Base-by-base conservation (phyloP, 2,888 invertebrate genomes). In the Agrotis puta region DNA sequence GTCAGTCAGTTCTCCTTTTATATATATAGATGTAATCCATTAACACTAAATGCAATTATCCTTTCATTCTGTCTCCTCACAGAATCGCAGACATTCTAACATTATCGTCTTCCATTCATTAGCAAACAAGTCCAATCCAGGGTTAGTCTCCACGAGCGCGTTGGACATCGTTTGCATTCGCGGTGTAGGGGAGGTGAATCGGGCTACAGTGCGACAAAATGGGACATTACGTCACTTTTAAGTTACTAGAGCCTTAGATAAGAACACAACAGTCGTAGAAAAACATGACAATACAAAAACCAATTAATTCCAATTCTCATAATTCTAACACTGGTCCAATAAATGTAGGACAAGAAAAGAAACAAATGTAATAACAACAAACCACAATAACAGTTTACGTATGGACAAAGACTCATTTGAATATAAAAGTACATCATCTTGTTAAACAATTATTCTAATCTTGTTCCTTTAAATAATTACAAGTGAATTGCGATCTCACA, bases 321-420 rank as follows among this genome's bases (percentile, higher is more conserved):
- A 85, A 81, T 82, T 76, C 74, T 79, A 83, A 84, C 74, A 81
- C 85, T 76, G 16, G 81, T 88, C 81, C 75, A 87, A 87, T 86
- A 85, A 84, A 85, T 81, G 59, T 64, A 57, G 65, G 39, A 80
- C 79, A 75, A 75, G 54, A 69, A 69, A 79, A 74, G 54, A 67
- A 65, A 81, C 79, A 83, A 45, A 82, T 81, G 78, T 74, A 85
- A 84, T 78, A 84, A 84, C 77, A 81, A 87, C 87, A 87, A 77
- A 85, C 63, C 74, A 85, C 77, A 86, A 86, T 84, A 57, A 85
- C 84, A 76, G 87, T 87, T 87, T 85, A 85, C 83, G 79, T 84
- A 85, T 85, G 88, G 88, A 94, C 94, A 93, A 94, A 94, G 92
- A 64, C 89, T 93, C 83, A 94, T 95, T 95, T 94, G 90, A 94